phyloP scores from a whole-genome alignment of 2,113 vertebrate species.

The Lagopus leucura region DNA sequence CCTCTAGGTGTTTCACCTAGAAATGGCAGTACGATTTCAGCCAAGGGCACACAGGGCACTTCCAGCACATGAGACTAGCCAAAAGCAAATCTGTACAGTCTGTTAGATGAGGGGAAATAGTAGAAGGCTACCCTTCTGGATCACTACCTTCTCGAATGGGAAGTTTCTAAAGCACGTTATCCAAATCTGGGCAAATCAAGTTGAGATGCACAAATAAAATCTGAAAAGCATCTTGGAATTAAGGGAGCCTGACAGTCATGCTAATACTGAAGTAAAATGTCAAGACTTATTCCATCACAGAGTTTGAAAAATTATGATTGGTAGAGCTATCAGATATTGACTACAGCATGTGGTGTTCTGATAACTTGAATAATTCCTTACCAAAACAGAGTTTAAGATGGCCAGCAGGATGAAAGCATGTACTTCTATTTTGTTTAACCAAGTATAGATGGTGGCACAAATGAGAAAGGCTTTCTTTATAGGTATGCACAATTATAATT shows the following conservation, averaged over 20 bases:
- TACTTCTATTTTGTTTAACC: background rate
- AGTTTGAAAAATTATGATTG: background rate
- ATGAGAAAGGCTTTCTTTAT: rapidly evolving
- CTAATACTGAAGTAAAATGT: conserved; percentile 39
- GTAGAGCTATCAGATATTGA: background rate
- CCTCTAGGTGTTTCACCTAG: background rate
- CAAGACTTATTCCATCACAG: conserved; percentile 47
- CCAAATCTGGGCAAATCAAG: conserved; percentile 9
- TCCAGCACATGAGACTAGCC: background rate
- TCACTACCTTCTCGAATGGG: background rate
- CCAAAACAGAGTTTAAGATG: background rate
- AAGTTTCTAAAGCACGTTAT: background rate
- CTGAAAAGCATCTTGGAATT: conserved; percentile 26
- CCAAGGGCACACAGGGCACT: background rate
- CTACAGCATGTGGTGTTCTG: rapidly evolving
- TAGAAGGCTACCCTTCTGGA: conserved; percentile 9
- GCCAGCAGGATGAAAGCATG: background rate
- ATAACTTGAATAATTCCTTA: background rate
- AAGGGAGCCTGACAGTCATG: background rate
- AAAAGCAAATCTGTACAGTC: conserved; percentile 7
- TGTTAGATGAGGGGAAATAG: background rate
- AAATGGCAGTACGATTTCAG: background rate
- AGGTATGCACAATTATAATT: background rate
- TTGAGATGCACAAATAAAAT: conserved; percentile 26
- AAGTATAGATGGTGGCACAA: background rate